These are phyloP conservation scores for Zaprionus vittiger DNA, from an alignment of 1,140 invertebrate species.

Conservation along the genomic window DNA sequence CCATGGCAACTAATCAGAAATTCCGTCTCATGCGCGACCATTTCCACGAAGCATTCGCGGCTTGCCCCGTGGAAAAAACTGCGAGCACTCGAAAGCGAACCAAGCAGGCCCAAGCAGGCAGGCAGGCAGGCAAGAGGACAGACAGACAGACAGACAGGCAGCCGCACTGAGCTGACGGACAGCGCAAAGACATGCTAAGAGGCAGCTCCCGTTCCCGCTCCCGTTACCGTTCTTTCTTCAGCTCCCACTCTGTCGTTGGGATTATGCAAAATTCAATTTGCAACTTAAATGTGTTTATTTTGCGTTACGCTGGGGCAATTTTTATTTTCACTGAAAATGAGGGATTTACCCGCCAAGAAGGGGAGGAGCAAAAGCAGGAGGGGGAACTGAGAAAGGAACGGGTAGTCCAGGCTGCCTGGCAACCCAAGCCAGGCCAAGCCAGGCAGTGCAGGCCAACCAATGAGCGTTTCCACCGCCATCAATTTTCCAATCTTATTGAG, in stretches of 20 bases:
- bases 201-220: conserved; percentile 1
- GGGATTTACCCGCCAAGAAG: conserved; percentile 62
- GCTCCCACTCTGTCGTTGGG: conserved; percentile 58
- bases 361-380: background rate
- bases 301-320: conserved; percentile 83
- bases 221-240: conserved; percentile 20
- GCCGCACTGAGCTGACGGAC: background rate
- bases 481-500: conserved; percentile 82
- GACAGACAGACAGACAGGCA: conserved; percentile 18
- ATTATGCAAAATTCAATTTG: conserved; percentile 84
- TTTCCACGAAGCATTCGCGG: conserved; percentile 48
- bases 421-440: background rate
- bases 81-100: conserved; percentile 35
- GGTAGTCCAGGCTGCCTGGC: conserved; percentile 15
- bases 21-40: conserved; percentile 77
- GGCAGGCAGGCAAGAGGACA: background rate
- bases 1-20: conserved; percentile 81
- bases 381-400: background rate
- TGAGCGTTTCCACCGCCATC: conserved; percentile 69
- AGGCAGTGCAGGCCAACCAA: conserved; percentile 47
- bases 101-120: background rate
- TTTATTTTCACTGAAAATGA: conserved; percentile 83
- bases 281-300: conserved; percentile 84
- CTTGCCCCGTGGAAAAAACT: conserved; percentile 46
- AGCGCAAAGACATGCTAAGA: conserved; percentile 8